Conservation (phyloP, 2,113 vertebrate genomes). For the Typhlomys cinereus region DNA sequence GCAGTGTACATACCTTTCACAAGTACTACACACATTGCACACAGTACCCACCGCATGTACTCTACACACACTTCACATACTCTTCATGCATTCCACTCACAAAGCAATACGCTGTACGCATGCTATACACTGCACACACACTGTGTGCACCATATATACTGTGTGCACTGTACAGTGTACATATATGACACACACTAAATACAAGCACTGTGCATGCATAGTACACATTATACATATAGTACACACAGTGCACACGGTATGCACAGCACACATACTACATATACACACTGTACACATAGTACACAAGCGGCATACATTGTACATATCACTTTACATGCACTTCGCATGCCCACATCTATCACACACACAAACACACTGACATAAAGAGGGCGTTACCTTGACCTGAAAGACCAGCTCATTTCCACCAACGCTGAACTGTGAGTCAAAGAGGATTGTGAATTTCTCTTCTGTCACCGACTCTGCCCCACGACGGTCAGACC, state of each 20-base stretch:
- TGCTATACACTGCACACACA: background rate
- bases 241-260: no score
- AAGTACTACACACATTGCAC: no score
- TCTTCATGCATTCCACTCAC: no score
- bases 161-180: background rate
- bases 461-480: slow-evolving; percentile 99
- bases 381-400: slow-evolving; percentile 87
- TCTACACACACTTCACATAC: no score
- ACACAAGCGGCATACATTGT: background rate
- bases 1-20: no score
- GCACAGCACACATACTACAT: background rate
- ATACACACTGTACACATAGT: background rate
- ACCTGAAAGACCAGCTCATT: slow-evolving; percentile 99
- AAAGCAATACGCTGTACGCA: background rate
- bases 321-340: background rate
- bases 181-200: background rate
- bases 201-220: background rate
- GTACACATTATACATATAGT: background rate
- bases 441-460: slow-evolving; percentile 98
- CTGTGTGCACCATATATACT: no score
- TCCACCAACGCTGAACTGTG: slow-evolving; percentile 97
- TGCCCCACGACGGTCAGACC: slow-evolving; percentile 95
- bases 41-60: no score
- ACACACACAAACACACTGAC: background rate
- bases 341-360: background rate